These are phyloP conservation scores for Lasaia peninsularis DNA, from an alignment of 1,140 invertebrate species.

Conservation along the genomic window DNA sequence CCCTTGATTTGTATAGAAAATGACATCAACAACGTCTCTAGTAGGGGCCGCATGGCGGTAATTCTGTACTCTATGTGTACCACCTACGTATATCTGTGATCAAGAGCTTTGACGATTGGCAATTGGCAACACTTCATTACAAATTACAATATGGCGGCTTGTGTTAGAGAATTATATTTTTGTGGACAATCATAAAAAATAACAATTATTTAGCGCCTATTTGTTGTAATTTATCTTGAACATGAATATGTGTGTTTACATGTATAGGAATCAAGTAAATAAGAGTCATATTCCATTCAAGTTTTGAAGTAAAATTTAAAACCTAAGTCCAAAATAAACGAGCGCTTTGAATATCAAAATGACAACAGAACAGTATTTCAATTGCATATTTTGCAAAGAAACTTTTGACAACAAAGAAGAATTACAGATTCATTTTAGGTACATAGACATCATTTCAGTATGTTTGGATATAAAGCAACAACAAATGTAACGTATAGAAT, in stretches of 20 bases:
- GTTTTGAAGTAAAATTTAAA: not conserved
- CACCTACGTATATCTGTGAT: not conserved
- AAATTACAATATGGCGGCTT: not conserved
- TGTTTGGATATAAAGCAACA: not conserved
- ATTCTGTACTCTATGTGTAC: too few species aligned
- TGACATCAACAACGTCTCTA: too few species aligned
- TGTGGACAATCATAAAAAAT: not conserved
- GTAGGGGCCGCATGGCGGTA: too few species aligned
- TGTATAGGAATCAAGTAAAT: not conserved
- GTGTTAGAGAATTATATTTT: not conserved
- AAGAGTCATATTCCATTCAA: not conserved
- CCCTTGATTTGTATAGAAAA: too few species aligned
- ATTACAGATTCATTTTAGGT: conserved; percentile 72
- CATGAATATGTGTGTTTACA: not conserved
- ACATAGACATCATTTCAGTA: not conserved
- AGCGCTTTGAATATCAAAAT: conserved; percentile 29
- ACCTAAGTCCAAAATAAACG: not conserved
- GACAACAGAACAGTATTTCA: conserved; percentile 48
- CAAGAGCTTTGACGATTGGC: not conserved
- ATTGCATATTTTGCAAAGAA: conserved; percentile 67
- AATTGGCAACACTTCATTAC: not conserved
- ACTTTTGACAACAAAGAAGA: conserved; percentile 56
- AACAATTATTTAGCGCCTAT: not conserved
- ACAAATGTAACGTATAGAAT: conserved; percentile 15
- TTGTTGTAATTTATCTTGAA: not conserved